Evolutionary conservation across 2,113 vertebrate genomes (phyloP), one percentile per base, ranked within the genome.

Genomic region (Urocynchramus pylzowi): DNA sequence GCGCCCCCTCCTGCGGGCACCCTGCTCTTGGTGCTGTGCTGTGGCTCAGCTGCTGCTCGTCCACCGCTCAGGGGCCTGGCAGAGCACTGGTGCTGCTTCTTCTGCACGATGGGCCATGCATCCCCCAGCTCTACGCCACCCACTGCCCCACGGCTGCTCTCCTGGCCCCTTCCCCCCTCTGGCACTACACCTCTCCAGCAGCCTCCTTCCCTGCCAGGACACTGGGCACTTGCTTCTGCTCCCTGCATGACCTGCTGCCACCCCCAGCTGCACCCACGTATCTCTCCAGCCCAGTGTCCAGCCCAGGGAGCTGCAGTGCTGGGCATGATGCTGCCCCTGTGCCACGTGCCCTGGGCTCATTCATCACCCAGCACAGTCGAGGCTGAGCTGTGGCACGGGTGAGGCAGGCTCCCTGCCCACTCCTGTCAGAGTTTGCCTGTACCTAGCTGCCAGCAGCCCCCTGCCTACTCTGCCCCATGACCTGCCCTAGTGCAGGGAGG

Each of bases 71-170:
- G 77, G 47, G 18, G 26, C 20, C 91, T 59, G 59, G 59, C 76
- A 56, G 52, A 81, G 50, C 54, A 21, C 35, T 39, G 44, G 35
- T 80, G 71, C 68, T 0, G 5, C 82, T 74, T 74, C n/a, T 41
- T 22, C 71, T 63, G 90, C 71, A 84, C 64, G 83, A 77, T 14
- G 59, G 59, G 82, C 83, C 69, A 22, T 67, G 68, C 18, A 3
- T 37, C 45, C 54, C 37, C 21, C 44, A 42, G 61, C 33, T 74
- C 49, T 68, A 13, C 10, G 37, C 53, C 41, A 39, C 0, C 1
- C 0, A 0, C 64, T 89, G 35, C 47, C 71, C 0, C 1, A 0
- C 41, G 61, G 71, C 83, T 86, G 31, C 33, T 74, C n/a, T 71
- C 35, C 33, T 16, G 33, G 28, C 15, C n/a, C 9, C 33, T n/a